phyloP scores from a whole-genome alignment of 1,140 invertebrate species.

The Alviniconcha marisindica region DNA sequence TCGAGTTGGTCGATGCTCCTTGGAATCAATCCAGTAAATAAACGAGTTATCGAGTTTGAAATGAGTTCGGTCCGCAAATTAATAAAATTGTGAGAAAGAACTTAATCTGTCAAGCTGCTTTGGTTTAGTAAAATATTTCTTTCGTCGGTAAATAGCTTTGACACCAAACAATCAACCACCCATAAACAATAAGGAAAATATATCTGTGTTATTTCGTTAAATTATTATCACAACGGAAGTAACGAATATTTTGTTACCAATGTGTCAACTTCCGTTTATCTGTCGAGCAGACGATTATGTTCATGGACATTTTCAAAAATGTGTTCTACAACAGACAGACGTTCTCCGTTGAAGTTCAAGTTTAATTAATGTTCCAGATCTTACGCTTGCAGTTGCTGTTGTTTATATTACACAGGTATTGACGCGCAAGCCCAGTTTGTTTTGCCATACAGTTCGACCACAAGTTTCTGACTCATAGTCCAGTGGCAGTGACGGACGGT shows the following conservation, averaged over 20 bases:
- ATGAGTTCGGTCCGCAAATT: background rate
- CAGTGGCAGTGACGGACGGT: too few species aligned
- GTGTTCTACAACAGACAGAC: background rate
- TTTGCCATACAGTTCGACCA: too few species aligned
- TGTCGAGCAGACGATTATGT: conserved; percentile 29
- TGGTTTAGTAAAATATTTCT: too few species aligned
- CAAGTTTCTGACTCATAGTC: too few species aligned
- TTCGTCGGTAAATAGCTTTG: too few species aligned
- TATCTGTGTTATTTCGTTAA: too few species aligned
- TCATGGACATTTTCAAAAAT: background rate
- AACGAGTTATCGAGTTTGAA: background rate
- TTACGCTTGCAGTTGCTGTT: too few species aligned
- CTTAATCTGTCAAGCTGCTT: background rate
- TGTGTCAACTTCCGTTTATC: conserved; percentile 11
- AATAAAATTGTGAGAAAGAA: background rate
- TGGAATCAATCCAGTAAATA: conserved; percentile 37
- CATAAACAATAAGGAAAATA: too few species aligned
- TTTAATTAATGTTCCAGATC: too few species aligned
- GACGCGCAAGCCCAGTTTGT: too few species aligned
- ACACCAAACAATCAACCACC: too few species aligned
- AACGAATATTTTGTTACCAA: background rate
- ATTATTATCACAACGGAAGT: background rate
- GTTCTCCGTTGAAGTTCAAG: background rate
- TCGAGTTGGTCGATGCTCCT: conserved; percentile 10
- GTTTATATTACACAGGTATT: too few species aligned